phyloP scores from a whole-genome alignment of 2,888 invertebrate species.

The Stramonita haemastoma region DNA sequence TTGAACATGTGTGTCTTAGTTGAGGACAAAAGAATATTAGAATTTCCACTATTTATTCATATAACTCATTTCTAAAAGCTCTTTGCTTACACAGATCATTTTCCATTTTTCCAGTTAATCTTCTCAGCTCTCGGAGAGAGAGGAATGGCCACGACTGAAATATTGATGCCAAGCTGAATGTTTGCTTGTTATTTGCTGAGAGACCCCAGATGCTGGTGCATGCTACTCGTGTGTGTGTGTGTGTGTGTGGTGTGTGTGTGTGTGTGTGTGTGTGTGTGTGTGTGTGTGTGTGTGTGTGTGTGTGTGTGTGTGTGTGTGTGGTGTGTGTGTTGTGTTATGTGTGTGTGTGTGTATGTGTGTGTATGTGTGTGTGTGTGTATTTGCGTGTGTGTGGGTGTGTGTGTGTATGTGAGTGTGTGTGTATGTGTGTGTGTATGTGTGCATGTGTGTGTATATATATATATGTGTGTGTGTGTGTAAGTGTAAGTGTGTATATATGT shows the following conservation, averaged over 20 bases:
- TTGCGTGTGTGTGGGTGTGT: background rate
- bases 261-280: no score
- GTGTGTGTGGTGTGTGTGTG: no score
- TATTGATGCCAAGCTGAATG: background rate
- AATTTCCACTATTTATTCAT: no score
- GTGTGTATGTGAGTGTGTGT: background rate
- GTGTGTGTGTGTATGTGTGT: constrained; percentile 9
- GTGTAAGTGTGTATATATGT: background rate
- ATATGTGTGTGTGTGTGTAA: background rate
- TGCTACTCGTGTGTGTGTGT: background rate
- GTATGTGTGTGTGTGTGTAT: background rate
- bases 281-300: no score
- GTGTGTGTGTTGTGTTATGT: no score
- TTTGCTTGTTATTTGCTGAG: background rate
- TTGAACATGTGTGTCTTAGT: no score
- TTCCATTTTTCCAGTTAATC: no score
- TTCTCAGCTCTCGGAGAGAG: background rate
- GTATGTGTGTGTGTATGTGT: background rate
- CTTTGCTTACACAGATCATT: no score
- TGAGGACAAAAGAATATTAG: no score
- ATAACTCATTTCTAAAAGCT: no score
- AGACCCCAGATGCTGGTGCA: background rate
- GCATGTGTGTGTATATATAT: background rate
- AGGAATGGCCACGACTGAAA: background rate
- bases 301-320: no score